Evolutionary conservation across 2,797 vertebrate species (phyloP), one percentile per base, ranked within the genome.

Genomic region (Tarsius wallacei): DNA sequence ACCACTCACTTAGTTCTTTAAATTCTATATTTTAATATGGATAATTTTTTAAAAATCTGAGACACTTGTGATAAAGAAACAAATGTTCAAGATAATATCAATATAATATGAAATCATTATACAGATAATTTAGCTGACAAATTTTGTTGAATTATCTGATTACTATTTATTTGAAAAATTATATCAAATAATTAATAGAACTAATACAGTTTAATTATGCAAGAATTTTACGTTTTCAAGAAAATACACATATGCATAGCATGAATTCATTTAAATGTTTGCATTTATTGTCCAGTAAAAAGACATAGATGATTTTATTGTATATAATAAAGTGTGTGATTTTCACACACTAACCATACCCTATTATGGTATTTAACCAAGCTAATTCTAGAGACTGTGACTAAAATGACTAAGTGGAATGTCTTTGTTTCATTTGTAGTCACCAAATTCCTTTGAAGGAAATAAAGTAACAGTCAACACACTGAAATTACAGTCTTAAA

Each of bases 211-310:
- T 70, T 85, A 81, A 47, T 71, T 73, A n/a, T 57, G 28, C 7
- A 61, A 90, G 17, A 76, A 90, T 53, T 81, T 64, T 71, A 49
- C 31, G 61, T 61, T 59, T 95, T 71, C 71, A 89, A 55, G 71
- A 87, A 64, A 63, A 68, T 24, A 51, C 26, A 36, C 13, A 61
- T 4, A 24, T 33, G 33, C 10, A 36, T 42, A 74, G 5, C 1
- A 16, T 57, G 1, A 53, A 31, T 57, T 57, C 57, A 63, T 87
- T 87, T 71, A 80, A 80, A 59, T 78, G 5, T 28, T 81, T 66
- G 88, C 42, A 33, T 21, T 82, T 77, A 87, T 22, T 76, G 8
- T 7, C 16, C 26, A 80, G 10, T 55, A 47, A n/a, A 91, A 28
- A 64, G 7, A 59, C 33, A 73, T 4, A 73, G 13, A 22, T 42